Conservation (phyloP, 2,797 vertebrate species). For the Neosilurus mollespiculum region DNA sequence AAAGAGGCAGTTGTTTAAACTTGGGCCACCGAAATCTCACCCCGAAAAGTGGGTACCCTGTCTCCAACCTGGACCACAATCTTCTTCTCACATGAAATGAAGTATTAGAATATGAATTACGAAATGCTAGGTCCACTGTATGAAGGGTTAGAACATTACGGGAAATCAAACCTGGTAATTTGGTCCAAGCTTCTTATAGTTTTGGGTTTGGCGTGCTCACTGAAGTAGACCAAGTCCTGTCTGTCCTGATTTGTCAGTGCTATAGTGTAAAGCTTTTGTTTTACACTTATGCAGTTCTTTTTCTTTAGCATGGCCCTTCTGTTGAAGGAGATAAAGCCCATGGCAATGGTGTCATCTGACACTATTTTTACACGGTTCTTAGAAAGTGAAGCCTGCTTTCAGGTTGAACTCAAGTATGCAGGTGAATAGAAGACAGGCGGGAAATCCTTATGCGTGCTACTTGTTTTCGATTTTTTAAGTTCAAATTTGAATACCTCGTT, state of each 20-base stretch:
- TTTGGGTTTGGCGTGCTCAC: neutral
- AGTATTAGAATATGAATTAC: neutral
- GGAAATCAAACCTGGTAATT: neutral
- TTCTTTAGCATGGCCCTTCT: neutral
- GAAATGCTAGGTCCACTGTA: neutral
- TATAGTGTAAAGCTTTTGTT: neutral
- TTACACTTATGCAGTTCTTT: neutral
- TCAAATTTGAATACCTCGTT: neutral
- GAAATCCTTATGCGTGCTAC: neutral
- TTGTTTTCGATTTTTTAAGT: neutral
- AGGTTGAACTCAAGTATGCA: neutral
- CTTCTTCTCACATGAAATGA: neutral
- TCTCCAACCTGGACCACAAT: neutral
- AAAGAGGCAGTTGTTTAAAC: neutral
- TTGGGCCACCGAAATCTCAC: neutral
- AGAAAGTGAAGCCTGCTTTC: neutral
- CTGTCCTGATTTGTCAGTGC: conserved; percentile 1
- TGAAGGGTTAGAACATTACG: neutral
- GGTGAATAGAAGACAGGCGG: neutral
- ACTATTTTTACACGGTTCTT: conserved; percentile 10
- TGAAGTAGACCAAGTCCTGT: neutral
- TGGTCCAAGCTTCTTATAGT: neutral
- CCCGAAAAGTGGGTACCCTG: neutral
- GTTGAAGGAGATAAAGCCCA: neutral
- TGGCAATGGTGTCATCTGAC: neutral